A percentile compares a stretch with the other conserved stretches of the same genome.
These are phyloP conservation scores for Drosophila prolongata DNA, from an alignment of 2,888 invertebrate genomes.

Conservation along the genomic window DNA sequence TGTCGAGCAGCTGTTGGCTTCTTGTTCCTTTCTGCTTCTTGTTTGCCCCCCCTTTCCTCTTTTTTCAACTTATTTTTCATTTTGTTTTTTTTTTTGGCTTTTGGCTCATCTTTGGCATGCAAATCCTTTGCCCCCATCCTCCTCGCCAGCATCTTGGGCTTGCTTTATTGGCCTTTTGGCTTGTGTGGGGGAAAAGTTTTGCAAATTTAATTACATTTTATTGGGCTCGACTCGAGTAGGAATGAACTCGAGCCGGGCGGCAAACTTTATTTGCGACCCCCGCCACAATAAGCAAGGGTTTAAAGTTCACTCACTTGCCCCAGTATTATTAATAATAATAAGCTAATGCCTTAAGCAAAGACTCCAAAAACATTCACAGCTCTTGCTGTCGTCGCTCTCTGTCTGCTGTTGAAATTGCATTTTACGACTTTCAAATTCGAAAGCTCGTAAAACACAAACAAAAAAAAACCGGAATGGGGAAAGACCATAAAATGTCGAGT, in stretches of 20 bases:
- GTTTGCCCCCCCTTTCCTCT: slow-evolving; percentile 42
- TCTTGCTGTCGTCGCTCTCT: background rate
- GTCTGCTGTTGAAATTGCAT: slow-evolving; percentile 62
- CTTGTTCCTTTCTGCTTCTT: slow-evolving; percentile 4
- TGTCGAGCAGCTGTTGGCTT: slow-evolving; percentile 71
- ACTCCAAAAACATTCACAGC: slow-evolving; percentile 1
- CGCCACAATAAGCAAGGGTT: slow-evolving; percentile 15
- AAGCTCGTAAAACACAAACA: slow-evolving; percentile 63
- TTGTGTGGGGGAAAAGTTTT: slow-evolving; percentile 50
- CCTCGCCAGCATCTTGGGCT: slow-evolving; percentile 17
- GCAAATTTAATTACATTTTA: slow-evolving; percentile 79
- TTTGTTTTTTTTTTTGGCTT: slow-evolving; percentile 43
- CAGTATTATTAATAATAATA: slow-evolving; percentile 37
- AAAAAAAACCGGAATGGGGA: slow-evolving; percentile 18
- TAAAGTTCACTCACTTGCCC: slow-evolving; percentile 13
- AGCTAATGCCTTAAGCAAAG: slow-evolving; percentile 20
- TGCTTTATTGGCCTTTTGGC: slow-evolving; percentile 68
- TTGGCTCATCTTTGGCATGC: slow-evolving; percentile 53
- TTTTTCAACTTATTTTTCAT: slow-evolving; percentile 31
- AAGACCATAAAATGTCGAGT: slow-evolving; percentile 53
- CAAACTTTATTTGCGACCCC: slow-evolving; percentile 22
- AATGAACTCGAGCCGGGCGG: slow-evolving; percentile 25
- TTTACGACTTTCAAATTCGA: slow-evolving; percentile 73
- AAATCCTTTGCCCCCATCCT: slow-evolving; percentile 41
- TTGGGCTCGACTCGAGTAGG: slow-evolving; percentile 53